Percentiles rank a stretch among this genome's conserved stretches.
Conservation (phyloP, 2,888 invertebrate species). For the Ferdinandea cuprea region DNA sequence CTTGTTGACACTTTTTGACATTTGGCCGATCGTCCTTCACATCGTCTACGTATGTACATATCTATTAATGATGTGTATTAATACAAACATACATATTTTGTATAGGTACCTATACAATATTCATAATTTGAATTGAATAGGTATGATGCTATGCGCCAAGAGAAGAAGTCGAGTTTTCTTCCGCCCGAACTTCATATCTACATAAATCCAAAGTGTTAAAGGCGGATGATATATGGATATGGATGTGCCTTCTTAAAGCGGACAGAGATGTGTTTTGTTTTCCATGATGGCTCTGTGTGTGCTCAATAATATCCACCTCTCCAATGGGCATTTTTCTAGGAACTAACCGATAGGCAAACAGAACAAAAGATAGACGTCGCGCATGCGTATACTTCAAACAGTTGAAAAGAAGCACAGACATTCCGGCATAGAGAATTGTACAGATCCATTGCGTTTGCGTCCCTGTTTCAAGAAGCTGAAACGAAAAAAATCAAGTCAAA, state of each 20-base stretch:
- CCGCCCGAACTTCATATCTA: slow-evolving; percentile 39
- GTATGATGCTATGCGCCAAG: neutral
- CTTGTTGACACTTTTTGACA: slow-evolving; percentile 68
- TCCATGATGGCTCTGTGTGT: slow-evolving; percentile 53
- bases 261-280: slow-evolving; percentile 45
- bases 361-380: slow-evolving; percentile 71
- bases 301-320: slow-evolving; percentile 69
- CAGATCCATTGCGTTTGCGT: slow-evolving; percentile 53
- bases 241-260: slow-evolving; percentile 28
- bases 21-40: slow-evolving; percentile 63
- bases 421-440: slow-evolving; percentile 66
- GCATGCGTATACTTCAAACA: slow-evolving; percentile 71
- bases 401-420: slow-evolving; percentile 67
- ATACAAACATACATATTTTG: neutral
- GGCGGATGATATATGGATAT: slow-evolving; percentile 53
- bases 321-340: slow-evolving; percentile 65
- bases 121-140: slow-evolving; percentile 22
- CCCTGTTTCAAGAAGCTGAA: slow-evolving; percentile 46
- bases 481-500: slow-evolving; percentile 67
- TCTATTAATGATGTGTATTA: neutral
- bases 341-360: slow-evolving; percentile 71
- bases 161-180: slow-evolving; percentile 44
- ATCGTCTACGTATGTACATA: slow-evolving; percentile 2
- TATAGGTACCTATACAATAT: slow-evolving; percentile 29
- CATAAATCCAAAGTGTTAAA: slow-evolving; percentile 45